Evolutionary conservation across 2,888 invertebrate genomes (phyloP).

Genomic region (Oscheius sp.): DNA sequence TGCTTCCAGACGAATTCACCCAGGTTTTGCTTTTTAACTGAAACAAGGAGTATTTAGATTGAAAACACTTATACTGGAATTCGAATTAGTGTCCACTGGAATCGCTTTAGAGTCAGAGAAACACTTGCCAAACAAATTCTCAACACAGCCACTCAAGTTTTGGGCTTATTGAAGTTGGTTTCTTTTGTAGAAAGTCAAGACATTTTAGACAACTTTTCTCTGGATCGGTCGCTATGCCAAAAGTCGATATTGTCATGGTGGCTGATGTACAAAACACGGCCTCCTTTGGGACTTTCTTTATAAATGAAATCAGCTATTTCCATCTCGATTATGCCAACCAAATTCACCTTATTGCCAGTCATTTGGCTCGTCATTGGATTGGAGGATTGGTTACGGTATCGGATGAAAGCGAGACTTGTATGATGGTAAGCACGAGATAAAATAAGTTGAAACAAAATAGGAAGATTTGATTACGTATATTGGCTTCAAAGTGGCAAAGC

Average conservation of each 20-base stretch:
- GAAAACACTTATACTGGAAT: slow-evolving; percentile 48
- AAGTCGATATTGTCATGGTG: slow-evolving; percentile 40
- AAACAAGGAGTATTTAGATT: slow-evolving; percentile 25
- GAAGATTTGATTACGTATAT: slow-evolving; percentile 44
- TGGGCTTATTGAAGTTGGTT: slow-evolving; percentile 43
- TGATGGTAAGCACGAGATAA: slow-evolving; percentile 32
- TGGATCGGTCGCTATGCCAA: slow-evolving; percentile 26
- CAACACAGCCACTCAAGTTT: slow-evolving; percentile 41
- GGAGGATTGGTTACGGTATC: slow-evolving; percentile 40
- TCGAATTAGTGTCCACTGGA: slow-evolving; percentile 40
- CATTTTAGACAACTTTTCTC: slow-evolving; percentile 32
- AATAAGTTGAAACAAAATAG: background rate
- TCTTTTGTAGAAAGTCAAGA: too few species aligned
- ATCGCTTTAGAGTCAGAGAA: slow-evolving; percentile 39
- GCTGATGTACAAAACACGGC: slow-evolving; percentile 34
- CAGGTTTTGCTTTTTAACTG: background rate
- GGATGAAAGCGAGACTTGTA: slow-evolving; percentile 38
- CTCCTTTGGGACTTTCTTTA: slow-evolving; percentile 40
- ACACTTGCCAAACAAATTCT: slow-evolving; percentile 44
- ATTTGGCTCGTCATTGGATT: slow-evolving; percentile 48
- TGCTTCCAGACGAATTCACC: slow-evolving; percentile 43
- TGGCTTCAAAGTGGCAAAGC: slow-evolving; percentile 41
- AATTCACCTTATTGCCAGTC: slow-evolving; percentile 35
- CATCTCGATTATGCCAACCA: slow-evolving; percentile 47
- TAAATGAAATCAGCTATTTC: slow-evolving; percentile 33